Evolutionary conservation across 2,888 invertebrate genomes (phyloP).

Genomic region (Epirrhoe tristata): DNA sequence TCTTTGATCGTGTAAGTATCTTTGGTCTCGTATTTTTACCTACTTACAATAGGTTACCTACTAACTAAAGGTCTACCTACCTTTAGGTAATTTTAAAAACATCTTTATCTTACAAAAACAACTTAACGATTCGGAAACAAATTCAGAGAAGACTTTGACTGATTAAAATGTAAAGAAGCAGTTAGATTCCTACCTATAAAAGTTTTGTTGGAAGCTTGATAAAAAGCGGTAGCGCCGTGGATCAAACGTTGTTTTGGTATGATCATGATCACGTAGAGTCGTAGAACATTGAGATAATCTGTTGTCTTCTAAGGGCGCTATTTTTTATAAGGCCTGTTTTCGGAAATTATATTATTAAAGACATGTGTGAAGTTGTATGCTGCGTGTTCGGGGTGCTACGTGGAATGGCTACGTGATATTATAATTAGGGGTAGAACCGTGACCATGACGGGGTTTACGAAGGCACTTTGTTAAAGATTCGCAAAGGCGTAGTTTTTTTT

Average conservation of each 20-base stretch:
- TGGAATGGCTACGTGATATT: constrained; percentile 51
- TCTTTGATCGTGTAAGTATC: constrained; percentile 92
- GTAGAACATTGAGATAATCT: constrained; percentile 77
- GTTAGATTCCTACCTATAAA: constrained; percentile 53
- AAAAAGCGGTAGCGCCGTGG: constrained; percentile 70
- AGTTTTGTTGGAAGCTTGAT: constrained; percentile 65
- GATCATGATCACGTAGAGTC: constrained; percentile 71
- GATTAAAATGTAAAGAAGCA: constrained; percentile 83
- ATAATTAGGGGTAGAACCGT: constrained; percentile 61
- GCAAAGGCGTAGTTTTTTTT: constrained; percentile 10
- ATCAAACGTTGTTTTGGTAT: constrained; percentile 63
- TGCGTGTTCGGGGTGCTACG: constrained; percentile 60
- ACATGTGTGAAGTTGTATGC: constrained; percentile 66
- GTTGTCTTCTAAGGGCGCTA: constrained; percentile 65
- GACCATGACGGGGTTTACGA: constrained; percentile 50
- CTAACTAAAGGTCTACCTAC: constrained; percentile 9
- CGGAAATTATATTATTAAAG: constrained; percentile 69
- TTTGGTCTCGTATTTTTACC: background rate
- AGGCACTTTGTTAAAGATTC: background rate
- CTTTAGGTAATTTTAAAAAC: constrained; percentile 40
- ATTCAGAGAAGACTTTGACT: constrained; percentile 74
- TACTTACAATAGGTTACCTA: too few species aligned
- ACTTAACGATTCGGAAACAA: constrained; percentile 71
- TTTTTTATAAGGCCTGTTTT: constrained; percentile 74
- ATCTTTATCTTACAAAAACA: constrained; percentile 66